Evolutionary conservation across 1,140 invertebrate species (phyloP).

Genomic region (Oncopodura yosiiana): DNA sequence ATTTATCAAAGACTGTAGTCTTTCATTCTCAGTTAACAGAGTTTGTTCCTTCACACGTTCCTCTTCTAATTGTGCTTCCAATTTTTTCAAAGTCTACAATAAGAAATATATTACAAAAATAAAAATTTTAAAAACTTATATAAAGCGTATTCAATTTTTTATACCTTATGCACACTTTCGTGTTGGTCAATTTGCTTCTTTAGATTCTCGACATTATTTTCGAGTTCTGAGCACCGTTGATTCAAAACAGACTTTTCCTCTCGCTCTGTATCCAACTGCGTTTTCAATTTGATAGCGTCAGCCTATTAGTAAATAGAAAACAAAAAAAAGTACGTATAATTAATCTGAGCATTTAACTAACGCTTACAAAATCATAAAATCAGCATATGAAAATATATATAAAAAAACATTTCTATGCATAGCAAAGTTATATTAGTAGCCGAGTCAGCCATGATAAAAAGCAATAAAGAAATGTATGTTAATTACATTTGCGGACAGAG

Average conservation of each 20-base stretch:
- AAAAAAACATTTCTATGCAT: too few relatives aligned
- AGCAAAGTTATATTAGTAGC: too few relatives aligned
- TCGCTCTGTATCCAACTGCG: constrained; percentile 15
- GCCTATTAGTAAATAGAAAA: background rate
- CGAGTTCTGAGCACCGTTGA: constrained; percentile 19
- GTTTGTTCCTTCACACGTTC: constrained; percentile 10
- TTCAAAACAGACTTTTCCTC: constrained; percentile 23
- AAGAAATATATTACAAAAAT: background rate
- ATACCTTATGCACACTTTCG: constrained; percentile 16
- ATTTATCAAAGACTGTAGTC: constrained; percentile 12
- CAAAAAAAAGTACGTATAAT: too few relatives aligned
- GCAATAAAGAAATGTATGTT: background rate
- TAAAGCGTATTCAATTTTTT: background rate
- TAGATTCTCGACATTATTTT: constrained; percentile 23
- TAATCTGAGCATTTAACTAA: too few relatives aligned
- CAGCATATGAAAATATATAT: too few relatives aligned
- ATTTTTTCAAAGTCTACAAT: constrained; percentile 10
- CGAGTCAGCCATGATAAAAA: too few relatives aligned
- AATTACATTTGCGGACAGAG: constrained; percentile 6
- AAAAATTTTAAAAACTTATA: background rate
- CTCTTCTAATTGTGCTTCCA: constrained; percentile 4
- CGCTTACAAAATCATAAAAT: too few relatives aligned
- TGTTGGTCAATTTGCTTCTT: constrained; percentile 21
- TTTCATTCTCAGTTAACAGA: constrained; percentile 12
- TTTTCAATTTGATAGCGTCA: constrained; percentile 2